phyloP scores from a whole-genome alignment of 2,113 vertebrate species.

The mouse (Mus musculus) region DNA sequence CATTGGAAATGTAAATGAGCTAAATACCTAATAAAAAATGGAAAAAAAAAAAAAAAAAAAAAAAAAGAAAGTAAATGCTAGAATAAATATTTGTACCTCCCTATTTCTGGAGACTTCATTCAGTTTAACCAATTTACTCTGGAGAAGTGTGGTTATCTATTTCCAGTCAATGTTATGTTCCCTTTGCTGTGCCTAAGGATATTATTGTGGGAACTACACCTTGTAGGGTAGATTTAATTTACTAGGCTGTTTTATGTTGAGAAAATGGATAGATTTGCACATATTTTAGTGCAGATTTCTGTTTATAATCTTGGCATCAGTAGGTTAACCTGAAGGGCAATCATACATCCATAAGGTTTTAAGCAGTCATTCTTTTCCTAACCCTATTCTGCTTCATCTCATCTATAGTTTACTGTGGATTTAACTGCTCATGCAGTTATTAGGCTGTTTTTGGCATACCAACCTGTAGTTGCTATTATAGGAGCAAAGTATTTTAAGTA shows the following conservation, averaged over 20 bases:
- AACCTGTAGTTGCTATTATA: constrained; percentile 28
- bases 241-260: constrained; percentile 31
- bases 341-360: constrained; percentile 12
- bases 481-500: constrained; percentile 19
- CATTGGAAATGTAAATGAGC: no score
- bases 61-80: constrained; percentile 70
- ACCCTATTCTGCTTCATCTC: background rate
- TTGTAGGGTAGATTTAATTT: constrained; percentile 42
- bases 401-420: constrained; percentile 21
- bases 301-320: constrained; percentile 33
- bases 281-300: constrained; percentile 61
- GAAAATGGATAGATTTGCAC: background rate
- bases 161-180: constrained; percentile 46
- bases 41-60: no score
- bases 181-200: constrained; percentile 41
- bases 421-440: constrained; percentile 23
- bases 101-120: constrained; percentile 68
- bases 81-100: constrained; percentile 71
- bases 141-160: constrained; percentile 42
- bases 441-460: constrained; percentile 15
- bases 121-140: constrained; percentile 56
- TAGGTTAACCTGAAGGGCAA: constrained; percentile 53
- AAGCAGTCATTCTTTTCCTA: constrained; percentile 40
- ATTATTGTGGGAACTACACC: background rate
- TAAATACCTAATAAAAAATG: no score